Evolutionary conservation across 2,113 vertebrate species (phyloP), one percentile per base, ranked within the genome.

Genomic region (Neodontobutis hainanensis): DNA sequence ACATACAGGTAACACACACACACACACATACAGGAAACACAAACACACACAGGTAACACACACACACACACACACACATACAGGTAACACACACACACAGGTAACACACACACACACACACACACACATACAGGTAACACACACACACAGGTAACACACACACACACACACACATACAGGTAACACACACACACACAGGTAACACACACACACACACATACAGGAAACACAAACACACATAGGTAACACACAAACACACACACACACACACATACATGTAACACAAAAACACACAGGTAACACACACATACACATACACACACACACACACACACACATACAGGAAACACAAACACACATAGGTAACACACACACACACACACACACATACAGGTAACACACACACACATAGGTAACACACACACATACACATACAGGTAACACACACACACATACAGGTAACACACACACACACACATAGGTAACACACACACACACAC

Each of bases 261-360:
- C 19, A n/a, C n/a, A n/a, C n/a, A n/a, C n/a, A n/a, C n/a, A n/a
- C n/a, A n/a, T n/a, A n/a, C n/a, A n/a, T n/a, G n/a, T n/a, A n/a
- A n/a, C n/a, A n/a, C n/a, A n/a, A n/a, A n/a, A 95, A 95, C 4
- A 92, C 96, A 40, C 96, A 95, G 95, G 97, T 99, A 93, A 66
- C 19, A 27, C 19, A 27, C 19, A 27, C 19, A 27, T n/a, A n/a
- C n/a, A n/a, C n/a, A n/a, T n/a, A n/a, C n/a, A n/a, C n/a, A n/a
- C n/a, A n/a, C n/a, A n/a, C n/a, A n/a, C n/a, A n/a, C n/a, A n/a
- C 19, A 27, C 19, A 27, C 19, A 95, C 4, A 92, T 96, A 40
- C 96, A 95, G 95, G 97, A 99, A 93, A 66, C 19, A 27, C 19
- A 27, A 1, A 27, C 19, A 95, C 4, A 92, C 96, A 40, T 95